Base-by-base conservation (phyloP, 1,140 invertebrate genomes). In the Euwallacea fornicatus region DNA sequence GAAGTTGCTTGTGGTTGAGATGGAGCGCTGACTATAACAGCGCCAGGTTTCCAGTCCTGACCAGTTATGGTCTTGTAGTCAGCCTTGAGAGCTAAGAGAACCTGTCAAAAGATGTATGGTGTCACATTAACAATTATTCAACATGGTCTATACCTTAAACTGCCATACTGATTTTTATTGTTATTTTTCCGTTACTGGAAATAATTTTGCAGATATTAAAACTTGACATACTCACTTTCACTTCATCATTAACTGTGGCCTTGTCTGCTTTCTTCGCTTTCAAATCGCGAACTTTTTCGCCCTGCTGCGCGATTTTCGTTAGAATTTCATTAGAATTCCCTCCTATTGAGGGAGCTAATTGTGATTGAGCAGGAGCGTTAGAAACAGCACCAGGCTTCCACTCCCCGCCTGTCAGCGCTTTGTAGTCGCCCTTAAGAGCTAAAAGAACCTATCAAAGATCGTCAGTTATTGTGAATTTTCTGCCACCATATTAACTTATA, bases 341-440 rank as follows among this genome's bases (percentile, higher is more conserved):
- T 6, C 13, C 33, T 82, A 96, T 97, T 96, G 81, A 41, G 83
- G 82, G 66, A 95, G 81, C 41, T 96, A 82, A 63, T 83, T 82
- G 79, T 91, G 87, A 13, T 94, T 42, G n/a, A 33, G 41, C 91
- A 77, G 87, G 91, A n/a, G 82, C 83, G 74, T 93, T 89, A n/a
- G 83, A 76, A 6, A 84, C 60, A 66, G 65, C 15, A 42, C 76
- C 80, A 21, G 80, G 80, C 74, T 79, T 79, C 77, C 76, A 81
- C 47, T 80, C 78, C 42, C 59, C 44, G 33, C 76, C 76, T 43
- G 74, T 77, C 16, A 86, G 77, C 55, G 85, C 83, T 83, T 96
- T 96, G 79, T 91, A 97, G 63, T 93, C 86, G 0, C 82, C 84
- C 83, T 97, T 97, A 4, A 97, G 81, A 16, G 84, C 82, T 67